Evolutionary conservation across 2,888 invertebrate genomes (phyloP).

Genomic region (Agrochola macilenta): DNA sequence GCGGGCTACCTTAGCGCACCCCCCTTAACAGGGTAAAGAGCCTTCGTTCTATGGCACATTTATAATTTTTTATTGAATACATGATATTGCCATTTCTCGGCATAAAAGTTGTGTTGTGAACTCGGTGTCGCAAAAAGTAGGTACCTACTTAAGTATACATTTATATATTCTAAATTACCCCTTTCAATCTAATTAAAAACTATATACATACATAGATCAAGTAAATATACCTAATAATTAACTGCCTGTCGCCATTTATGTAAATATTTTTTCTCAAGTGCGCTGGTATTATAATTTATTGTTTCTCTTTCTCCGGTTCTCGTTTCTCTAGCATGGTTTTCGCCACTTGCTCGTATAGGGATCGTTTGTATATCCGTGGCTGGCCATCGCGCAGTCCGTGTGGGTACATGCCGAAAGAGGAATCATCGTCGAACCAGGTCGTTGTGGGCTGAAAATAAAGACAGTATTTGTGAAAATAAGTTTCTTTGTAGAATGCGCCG

Average conservation of each 20-base stretch:
- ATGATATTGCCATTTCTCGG: background rate
- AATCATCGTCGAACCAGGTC: constrained; percentile 85
- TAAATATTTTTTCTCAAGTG: constrained; percentile 7
- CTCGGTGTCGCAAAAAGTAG: constrained; percentile 1
- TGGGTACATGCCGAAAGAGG: constrained; percentile 76
- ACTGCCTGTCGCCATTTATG: constrained; percentile 38
- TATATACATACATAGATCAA: constrained; percentile 54
- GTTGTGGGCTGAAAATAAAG: constrained; percentile 79
- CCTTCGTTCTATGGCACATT: constrained; percentile 50
- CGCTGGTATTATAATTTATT: constrained; percentile 58
- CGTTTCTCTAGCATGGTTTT: constrained; percentile 78
- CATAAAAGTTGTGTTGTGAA: constrained; percentile 9
- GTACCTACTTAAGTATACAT: constrained; percentile 7
- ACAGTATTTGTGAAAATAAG: background rate
- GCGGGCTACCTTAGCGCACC: no score
- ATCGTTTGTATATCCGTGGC: constrained; percentile 87
- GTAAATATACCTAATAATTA: constrained; percentile 44
- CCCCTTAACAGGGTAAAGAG: background rate
- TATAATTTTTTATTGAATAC: constrained; percentile 2
- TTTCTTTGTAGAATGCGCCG: background rate
- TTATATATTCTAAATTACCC: constrained; percentile 32
- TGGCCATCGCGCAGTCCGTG: constrained; percentile 78
- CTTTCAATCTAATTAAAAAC: constrained; percentile 40
- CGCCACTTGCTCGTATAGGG: constrained; percentile 81
- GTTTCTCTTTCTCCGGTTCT: constrained; percentile 66